These are phyloP conservation scores for Cydia amplana DNA, from an alignment of 1,140 invertebrate genomes.

Conservation along the genomic window DNA sequence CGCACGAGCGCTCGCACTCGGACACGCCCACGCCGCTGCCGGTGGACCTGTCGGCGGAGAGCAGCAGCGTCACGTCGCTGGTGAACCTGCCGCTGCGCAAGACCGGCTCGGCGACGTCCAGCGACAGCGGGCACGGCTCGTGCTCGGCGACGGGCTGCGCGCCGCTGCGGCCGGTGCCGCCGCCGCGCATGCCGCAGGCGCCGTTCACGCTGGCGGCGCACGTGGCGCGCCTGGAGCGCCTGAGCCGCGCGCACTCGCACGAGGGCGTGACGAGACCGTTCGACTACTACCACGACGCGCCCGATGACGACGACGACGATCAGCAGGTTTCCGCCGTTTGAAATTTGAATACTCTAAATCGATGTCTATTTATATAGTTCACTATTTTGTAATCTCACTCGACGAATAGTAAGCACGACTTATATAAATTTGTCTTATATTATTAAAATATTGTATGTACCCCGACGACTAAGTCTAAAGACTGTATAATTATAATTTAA, in stretches of 20 bases:
- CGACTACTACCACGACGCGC: constrained; percentile 86
- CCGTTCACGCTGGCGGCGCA: constrained; percentile 90
- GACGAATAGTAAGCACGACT: constrained; percentile 73
- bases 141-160: constrained; percentile 79
- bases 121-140: constrained; percentile 91
- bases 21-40: constrained; percentile 91
- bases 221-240: constrained; percentile 86
- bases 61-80: constrained; percentile 95
- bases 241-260: constrained; percentile 91
- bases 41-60: constrained; percentile 95
- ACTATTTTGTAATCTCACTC: constrained; percentile 76
- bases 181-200: constrained; percentile 84
- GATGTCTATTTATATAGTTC: constrained; percentile 74
- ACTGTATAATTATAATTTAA: constrained; percentile 76
- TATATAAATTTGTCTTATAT: constrained; percentile 65
- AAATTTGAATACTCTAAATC: constrained; percentile 69
- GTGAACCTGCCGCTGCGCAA: constrained; percentile 93
- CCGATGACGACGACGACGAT: constrained; percentile 85
- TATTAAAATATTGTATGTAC: constrained; percentile 69
- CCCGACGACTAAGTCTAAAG: constrained; percentile 75
- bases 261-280: constrained; percentile 88
- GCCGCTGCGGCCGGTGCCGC: constrained; percentile 76
- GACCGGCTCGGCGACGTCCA: constrained; percentile 91
- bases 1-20: constrained; percentile 94
- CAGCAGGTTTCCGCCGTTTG: constrained; percentile 79